Base-by-base conservation (phyloP, 2,113 vertebrate species). In the Barnardius zonarius region DNA sequence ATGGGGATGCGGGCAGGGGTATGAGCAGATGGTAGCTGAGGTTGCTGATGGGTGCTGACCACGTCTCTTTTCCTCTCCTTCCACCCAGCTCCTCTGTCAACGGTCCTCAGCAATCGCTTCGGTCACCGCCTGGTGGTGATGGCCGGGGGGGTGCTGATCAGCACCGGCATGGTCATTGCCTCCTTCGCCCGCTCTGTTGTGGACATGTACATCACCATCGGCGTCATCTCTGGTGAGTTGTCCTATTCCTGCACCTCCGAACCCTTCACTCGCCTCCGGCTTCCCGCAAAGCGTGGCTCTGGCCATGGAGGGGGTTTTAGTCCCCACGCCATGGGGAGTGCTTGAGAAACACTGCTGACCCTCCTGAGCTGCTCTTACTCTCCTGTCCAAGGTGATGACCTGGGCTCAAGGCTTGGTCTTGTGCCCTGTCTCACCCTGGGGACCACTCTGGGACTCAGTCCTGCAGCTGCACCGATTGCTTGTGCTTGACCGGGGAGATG, bases 91-190 rank as follows among this genome's bases (percentile, higher is more conserved):
- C 99, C 99, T 43, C 97, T 99, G 54, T 98, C 99, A 10, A 98
- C 99, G 1, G 85, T 99, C 68, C 95, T 99, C 97, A 99, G 98
- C 83, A 99, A 98, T 66, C 98, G 98, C 63, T 99, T 99, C 4
- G 98, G 99, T 31, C 99, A 98, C 94, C 99, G 98, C 59, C 62
- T 97, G 3, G 98, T 99, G 70, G 99, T 99, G 83, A 99, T 99
- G 98, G 41, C 96, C 2, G 99, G 99, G 35, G 99, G 99, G 39
- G 84, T 99, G 57, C 98, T 99, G 6, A 96, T 99, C 92, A 98
- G 98, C 90, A 10, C 86, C 0, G 99, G 99, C 17, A 99, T 98
- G 97, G 98, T 99, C 72, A 68, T 76, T 0, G 98, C 98, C 63
- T 98, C 98, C 85, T 99, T 99, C 23, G 97, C 99, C 74, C 97